Conservation (phyloP, 1,140 invertebrate genomes). For the Trypoxylus dichotomus region DNA sequence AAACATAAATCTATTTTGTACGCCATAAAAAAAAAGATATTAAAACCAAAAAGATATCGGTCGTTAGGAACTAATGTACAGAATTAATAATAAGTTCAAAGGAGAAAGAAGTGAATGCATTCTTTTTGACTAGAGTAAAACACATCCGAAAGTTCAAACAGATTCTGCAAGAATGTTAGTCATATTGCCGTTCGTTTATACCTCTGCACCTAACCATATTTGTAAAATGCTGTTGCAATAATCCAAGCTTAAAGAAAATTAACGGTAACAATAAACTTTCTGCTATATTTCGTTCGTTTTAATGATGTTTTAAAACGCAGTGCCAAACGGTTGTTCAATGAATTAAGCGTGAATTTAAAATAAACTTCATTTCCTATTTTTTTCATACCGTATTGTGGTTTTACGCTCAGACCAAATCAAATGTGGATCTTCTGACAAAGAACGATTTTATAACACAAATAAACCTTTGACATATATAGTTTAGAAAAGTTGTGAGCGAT, state of each 20-base stretch:
- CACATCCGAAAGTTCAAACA: too few relatives aligned
- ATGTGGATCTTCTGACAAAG: background rate
- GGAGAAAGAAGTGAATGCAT: too few relatives aligned
- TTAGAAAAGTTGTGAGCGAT: background rate
- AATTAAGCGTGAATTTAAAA: conserved; percentile 9
- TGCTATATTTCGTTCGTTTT: background rate
- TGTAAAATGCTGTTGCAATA: background rate
- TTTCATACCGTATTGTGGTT: background rate
- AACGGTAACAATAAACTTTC: background rate
- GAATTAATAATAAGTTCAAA: too few relatives aligned
- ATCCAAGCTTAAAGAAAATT: background rate
- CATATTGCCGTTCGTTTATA: background rate
- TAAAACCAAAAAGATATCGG: too few relatives aligned
- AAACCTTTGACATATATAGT: background rate
- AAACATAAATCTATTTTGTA: too few relatives aligned
- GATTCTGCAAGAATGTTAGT: background rate
- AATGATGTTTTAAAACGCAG: background rate
- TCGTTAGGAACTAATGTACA: too few relatives aligned
- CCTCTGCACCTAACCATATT: background rate
- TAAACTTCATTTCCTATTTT: background rate
- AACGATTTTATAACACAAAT: background rate
- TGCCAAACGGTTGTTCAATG: background rate
- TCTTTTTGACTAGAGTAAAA: too few relatives aligned
- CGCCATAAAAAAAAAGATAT: too few relatives aligned
- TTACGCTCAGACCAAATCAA: background rate